These are phyloP conservation scores for Pseudorectes ferrugineus DNA, from an alignment of 2,113 vertebrate genomes.

Conservation along the genomic window DNA sequence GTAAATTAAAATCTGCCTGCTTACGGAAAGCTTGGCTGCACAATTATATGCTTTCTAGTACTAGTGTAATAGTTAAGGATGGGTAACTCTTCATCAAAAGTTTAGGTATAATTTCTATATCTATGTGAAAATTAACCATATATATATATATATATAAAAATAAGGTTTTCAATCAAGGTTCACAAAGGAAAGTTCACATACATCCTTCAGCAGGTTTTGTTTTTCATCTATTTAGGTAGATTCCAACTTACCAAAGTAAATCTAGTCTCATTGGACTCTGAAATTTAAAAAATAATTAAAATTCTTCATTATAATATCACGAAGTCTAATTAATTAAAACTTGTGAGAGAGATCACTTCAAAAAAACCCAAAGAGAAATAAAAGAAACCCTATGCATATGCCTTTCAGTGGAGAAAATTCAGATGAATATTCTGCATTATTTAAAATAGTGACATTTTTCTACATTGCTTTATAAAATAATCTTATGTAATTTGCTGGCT, in stretches of 20 bases:
- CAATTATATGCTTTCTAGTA: neutral
- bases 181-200: neutral
- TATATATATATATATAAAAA: no score
- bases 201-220: neutral
- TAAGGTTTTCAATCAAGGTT: neutral
- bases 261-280: neutral
- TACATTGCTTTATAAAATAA: neutral
- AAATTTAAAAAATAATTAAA: neutral
- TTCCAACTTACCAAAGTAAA: neutral
- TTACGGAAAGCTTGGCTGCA: neutral
- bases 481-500: neutral
- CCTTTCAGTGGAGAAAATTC: neutral
- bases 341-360: neutral
- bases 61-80: neutral
- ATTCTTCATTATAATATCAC: neutral
- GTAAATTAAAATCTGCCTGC: neutral
- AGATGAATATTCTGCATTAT: neutral
- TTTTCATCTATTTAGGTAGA: neutral
- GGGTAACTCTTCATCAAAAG: neutral
- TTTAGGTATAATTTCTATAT: neutral
- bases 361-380: neutral
- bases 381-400: accelerated
- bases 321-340: neutral
- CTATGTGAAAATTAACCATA: no score
- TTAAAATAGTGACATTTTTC: neutral